These are phyloP conservation scores for Neodiprion lecontei DNA, from an alignment of 1,140 invertebrate genomes.

Conservation along the genomic window DNA sequence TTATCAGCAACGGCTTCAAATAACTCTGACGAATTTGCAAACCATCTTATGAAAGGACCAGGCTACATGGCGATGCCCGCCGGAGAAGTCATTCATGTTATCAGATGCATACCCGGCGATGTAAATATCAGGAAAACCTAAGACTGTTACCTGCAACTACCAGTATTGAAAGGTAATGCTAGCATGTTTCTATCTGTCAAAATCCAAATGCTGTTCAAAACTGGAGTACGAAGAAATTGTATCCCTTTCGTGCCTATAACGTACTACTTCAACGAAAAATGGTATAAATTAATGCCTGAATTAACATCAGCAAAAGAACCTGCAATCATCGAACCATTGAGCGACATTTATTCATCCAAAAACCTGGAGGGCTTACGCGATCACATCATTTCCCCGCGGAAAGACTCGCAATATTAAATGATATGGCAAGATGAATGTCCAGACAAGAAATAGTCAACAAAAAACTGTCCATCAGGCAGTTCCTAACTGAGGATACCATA, in stretches of 20 bases:
- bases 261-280: slow-evolving; percentile 23
- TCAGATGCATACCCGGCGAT: slow-evolving; percentile 30
- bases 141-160: slow-evolving; percentile 26
- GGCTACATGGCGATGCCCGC: slow-evolving; percentile 33
- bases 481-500: not conserved
- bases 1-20: slow-evolving; percentile 16
- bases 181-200: slow-evolving; percentile 24
- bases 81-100: slow-evolving; percentile 36
- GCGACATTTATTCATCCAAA: slow-evolving; percentile 1
- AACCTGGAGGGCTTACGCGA: not conserved
- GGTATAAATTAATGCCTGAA: slow-evolving; percentile 26
- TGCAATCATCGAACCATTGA: not conserved
- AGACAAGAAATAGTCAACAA: not conserved
- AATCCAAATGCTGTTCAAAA: slow-evolving; percentile 25
- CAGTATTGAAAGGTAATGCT: slow-evolving; percentile 22
- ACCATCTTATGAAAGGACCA: slow-evolving; percentile 30
- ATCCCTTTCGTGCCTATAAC: slow-evolving; percentile 21
- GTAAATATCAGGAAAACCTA: slow-evolving; percentile 22
- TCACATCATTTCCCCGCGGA: slow-evolving; percentile 14
- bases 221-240: slow-evolving; percentile 21
- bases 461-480: not conserved
- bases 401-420: slow-evolving; percentile 6
- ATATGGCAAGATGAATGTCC: not conserved
- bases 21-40: slow-evolving; percentile 36
- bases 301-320: not conserved